Base-by-base conservation (phyloP, 1,140 invertebrate genomes). In the Drosophila carrolli region DNA sequence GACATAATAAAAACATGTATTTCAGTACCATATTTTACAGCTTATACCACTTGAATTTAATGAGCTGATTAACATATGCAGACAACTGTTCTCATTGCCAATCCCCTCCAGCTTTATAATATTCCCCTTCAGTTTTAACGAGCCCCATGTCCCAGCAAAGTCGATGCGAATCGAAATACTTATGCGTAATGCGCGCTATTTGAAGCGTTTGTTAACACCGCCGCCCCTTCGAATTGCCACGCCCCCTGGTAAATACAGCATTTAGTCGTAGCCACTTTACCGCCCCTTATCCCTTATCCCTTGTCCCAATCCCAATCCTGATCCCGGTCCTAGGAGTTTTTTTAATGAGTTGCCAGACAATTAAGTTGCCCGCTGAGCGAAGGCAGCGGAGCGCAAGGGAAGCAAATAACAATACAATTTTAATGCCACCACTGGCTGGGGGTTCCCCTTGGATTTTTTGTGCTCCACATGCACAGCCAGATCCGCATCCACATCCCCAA, bases 341-440 rank as follows among this genome's bases (percentile, higher is more conserved):
- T 76, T 88, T 82, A 88, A 88, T 88, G 83, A 88, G 71, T 89
- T 88, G 79, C 80, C 83, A 88, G 76, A 83, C 83, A 88, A 88
- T 88, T 88, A 83, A 82, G 57, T 68, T 67, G 44, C 57, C 44
- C 48, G 74, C 48, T 14, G 48, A 51, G 53, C 59, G 27, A 16
- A 44, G 55, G 50, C 51, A 74, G 32, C 44, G 16, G 43, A 61
- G 61, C 59, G 62, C 61, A 78, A 51, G 62, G 65, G 56, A 81
- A 37, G 68, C 81, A 85, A 74, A 85, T 85, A 85, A 85, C 78
- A 86, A 82, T 88, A 86, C 83, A 82, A 79, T 88, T 86, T 86
- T 68, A 88, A 82, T 86, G 82, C 75, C 83, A 58, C 67, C 78
- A 50, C 40, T 50, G 38, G 56, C 19, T 44, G 61, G 41, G 40